Percentiles rank a stretch among this genome's conserved stretches.
Evolutionary conservation across 1,140 invertebrate genomes (phyloP).

Genomic region (Pinna nobilis): DNA sequence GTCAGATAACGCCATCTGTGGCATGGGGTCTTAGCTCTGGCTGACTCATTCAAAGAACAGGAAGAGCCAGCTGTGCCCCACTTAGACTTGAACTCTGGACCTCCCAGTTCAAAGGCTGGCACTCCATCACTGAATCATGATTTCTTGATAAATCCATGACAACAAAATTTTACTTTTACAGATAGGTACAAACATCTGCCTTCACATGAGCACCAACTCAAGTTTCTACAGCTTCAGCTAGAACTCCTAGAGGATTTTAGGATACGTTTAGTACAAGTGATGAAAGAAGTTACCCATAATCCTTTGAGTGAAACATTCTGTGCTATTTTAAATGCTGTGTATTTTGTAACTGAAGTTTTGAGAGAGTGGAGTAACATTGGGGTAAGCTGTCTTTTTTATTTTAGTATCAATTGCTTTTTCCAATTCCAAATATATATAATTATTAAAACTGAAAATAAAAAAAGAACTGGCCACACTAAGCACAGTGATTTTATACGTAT

Average conservation of each 20-base stretch:
- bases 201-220: constrained; percentile 88
- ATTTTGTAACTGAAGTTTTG: constrained; percentile 86
- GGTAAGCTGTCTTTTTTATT: no score
- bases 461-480: no score
- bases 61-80: no score
- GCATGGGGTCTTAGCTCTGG: neutral
- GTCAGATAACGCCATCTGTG: neutral
- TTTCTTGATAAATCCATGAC: neutral
- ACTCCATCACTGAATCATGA: neutral
- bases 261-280: constrained; percentile 85
- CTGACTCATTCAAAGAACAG: neutral
- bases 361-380: constrained; percentile 91
- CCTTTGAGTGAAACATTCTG: constrained; percentile 80
- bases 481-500: no score
- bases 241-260: constrained; percentile 93
- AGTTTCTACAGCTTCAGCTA: constrained; percentile 91
- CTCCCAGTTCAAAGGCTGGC: no score
- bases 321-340: constrained; percentile 88
- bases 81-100: no score
- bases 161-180: constrained; percentile 37
- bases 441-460: no score
- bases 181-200: constrained; percentile 89
- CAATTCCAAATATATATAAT: neutral
- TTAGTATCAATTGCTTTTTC: neutral
- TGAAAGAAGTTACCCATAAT: constrained; percentile 78